Evolutionary conservation across 2,888 invertebrate species (phyloP).

Genomic region (Megaustenia siamemsis): DNA sequence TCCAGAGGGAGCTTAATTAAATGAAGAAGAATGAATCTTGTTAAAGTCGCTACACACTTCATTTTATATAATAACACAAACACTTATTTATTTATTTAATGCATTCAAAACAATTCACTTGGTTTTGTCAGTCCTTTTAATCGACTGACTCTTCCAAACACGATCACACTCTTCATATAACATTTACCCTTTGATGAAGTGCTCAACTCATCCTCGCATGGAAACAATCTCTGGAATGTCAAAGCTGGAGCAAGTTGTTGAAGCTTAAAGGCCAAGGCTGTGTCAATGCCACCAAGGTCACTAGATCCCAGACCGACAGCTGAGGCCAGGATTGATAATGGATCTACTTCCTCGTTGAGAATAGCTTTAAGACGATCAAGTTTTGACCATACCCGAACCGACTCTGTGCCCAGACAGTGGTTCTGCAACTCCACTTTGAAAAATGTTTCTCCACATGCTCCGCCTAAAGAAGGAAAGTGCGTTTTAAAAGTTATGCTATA

Average conservation of each 20-base stretch:
- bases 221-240: constrained; percentile 42
- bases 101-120: no score
- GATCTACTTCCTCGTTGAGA: constrained; percentile 39
- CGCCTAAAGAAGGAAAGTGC: constrained; percentile 35
- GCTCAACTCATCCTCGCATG: constrained; percentile 32
- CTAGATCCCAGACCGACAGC: constrained; percentile 38
- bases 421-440: constrained; percentile 48
- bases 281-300: constrained; percentile 46
- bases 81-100: no score
- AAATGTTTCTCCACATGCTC: constrained; percentile 37
- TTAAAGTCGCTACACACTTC: no score
- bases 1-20: no score
- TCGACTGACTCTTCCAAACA: no score
- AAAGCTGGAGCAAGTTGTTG: constrained; percentile 28
- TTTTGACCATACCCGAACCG: constrained; percentile 18
- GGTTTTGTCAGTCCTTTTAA: no score
- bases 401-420: constrained; percentile 30
- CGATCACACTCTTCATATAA: no score
- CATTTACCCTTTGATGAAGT: neutral
- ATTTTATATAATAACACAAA: no score
- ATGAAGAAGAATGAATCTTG: no score
- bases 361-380: constrained; percentile 49
- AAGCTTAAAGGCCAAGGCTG: constrained; percentile 45
- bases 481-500: no score
- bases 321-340: constrained; percentile 42